Evolutionary conservation across 2,113 vertebrate species (phyloP), one percentile per base, ranked within the genome.

Genomic region (Chloebia gouldiae): DNA sequence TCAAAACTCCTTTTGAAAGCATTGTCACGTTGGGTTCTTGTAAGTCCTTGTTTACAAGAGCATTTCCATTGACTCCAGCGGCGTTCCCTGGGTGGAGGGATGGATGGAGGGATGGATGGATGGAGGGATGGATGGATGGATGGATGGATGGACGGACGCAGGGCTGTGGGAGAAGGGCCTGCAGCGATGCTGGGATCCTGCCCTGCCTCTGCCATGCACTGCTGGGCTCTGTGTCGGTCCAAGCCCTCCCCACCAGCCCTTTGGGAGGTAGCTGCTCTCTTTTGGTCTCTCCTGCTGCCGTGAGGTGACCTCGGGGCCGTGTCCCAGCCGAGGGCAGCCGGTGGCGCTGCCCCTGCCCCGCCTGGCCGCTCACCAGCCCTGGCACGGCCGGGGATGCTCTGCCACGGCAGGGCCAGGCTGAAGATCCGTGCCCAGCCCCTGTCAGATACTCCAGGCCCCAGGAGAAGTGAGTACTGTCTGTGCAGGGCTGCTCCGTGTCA

Each of bases 21-120:
- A 57, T 81, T 93, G 93, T 95, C 51, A 11, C 76, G 18, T 47
- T 13, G 92, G 92, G 8, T 66, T 77, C 94, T 87, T 90, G 85
- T 95, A 94, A 97, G 92, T 37, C 95, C 95, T 95, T 94, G 95
- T 94, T 95, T 90, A 95, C 93, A 96, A 96, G 95, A 87, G 90
- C 85, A 0, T 90, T 90, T 96, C 93, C 93, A 85, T 86, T 77
- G 95, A 94, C 90, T 88, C 30, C 24, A 0, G 91, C 2, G 14
- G 87, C 54, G 2, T 7, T 40, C 3, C 24, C 3, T 6, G 75
- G 56, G 13, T 9, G 75, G 17, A 3, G 0, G 40, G 40, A 23
- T 1, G 39, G 39, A 15, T 1, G 49, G 47, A 37, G 0, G 56
- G 28, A 42, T 4, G 81, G 76, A 45, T 5, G 33, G 23, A 33